Conservation (phyloP, 2,113 vertebrate species). For the Pelmatolapia mariae region DNA sequence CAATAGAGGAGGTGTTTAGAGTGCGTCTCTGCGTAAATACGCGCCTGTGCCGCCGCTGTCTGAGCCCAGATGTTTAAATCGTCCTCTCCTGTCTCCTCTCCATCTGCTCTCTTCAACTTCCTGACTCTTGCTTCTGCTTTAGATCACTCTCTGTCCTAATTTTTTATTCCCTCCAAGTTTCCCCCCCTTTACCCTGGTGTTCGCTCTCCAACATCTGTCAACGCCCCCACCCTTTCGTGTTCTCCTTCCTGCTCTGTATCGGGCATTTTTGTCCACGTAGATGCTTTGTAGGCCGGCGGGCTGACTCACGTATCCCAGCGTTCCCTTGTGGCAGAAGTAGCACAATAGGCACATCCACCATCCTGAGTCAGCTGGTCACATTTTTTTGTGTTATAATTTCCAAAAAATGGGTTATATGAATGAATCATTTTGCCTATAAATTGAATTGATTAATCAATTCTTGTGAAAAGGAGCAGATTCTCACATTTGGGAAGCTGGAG, state of each 20-base stretch:
- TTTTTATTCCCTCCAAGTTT: slow-evolving; percentile 16
- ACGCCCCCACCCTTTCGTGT: not conserved
- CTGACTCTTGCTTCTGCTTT: not conserved
- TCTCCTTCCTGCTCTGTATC: not conserved
- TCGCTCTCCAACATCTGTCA: slow-evolving; percentile 34
- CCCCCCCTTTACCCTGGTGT: not conserved
- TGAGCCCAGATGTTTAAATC: not conserved
- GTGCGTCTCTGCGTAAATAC: slow-evolving; percentile 5
- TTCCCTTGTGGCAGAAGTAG: slow-evolving; percentile 5
- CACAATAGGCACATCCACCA: not conserved
- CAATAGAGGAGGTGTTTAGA: not conserved
- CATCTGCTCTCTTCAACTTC: slow-evolving; percentile 21
- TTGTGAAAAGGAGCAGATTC: not conserved
- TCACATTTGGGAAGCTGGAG: not conserved
- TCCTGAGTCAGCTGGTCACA: not conserved
- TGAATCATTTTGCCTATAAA: accelerated
- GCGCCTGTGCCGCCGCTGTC: not conserved
- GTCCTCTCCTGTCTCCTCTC: not conserved
- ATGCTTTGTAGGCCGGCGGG: not conserved
- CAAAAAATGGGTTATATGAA: not conserved
- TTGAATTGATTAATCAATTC: accelerated
- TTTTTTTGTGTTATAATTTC: not conserved
- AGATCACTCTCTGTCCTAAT: slow-evolving; percentile 24
- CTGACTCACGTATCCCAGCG: slow-evolving; percentile 15
- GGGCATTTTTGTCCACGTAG: not conserved